phyloP scores from a whole-genome alignment of 2,113 vertebrate species.

The Ictalurus furcatus region DNA sequence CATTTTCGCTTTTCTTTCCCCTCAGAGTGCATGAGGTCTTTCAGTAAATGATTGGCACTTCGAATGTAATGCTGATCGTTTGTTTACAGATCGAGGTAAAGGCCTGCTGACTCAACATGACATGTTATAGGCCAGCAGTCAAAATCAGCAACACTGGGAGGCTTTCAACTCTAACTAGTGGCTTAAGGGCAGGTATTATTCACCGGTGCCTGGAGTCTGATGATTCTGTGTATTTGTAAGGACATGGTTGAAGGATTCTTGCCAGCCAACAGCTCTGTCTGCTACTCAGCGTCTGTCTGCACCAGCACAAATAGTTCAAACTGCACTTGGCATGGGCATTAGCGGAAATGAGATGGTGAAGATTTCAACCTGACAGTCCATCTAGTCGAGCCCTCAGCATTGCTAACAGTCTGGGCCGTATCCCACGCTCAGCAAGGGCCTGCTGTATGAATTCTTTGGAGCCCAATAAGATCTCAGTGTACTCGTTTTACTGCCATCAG shows the following conservation, averaged over 20 bases:
- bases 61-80: constrained; percentile 49
- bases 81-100: constrained; percentile 49
- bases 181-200: constrained; percentile 54
- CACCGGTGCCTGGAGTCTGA: constrained; percentile 40
- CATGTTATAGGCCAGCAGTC: constrained; percentile 30
- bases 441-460: background rate
- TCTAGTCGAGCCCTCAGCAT: constrained; percentile 21
- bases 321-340: constrained; percentile 33
- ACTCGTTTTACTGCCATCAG: background rate
- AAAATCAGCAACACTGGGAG: constrained; percentile 53
- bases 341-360: constrained; percentile 58
- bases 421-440: constrained; percentile 10
- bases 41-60: constrained; percentile 42
- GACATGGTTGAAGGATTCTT: constrained; percentile 36
- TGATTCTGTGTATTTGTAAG: constrained; percentile 52
- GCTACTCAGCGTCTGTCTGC: constrained; percentile 48
- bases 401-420: constrained; percentile 24
- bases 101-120: constrained; percentile 36
- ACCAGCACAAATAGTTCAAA: constrained; percentile 40
- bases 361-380: constrained; percentile 51
- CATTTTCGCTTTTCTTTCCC: background rate
- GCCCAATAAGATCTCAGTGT: background rate
- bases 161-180: constrained; percentile 55
- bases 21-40: constrained; percentile 9
- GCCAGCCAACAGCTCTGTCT: constrained; percentile 39